A percentile compares a stretch with the other conserved stretches of the same genome.
Conservation (phyloP, 1,140 invertebrate genomes). For the Cydia amplana region DNA sequence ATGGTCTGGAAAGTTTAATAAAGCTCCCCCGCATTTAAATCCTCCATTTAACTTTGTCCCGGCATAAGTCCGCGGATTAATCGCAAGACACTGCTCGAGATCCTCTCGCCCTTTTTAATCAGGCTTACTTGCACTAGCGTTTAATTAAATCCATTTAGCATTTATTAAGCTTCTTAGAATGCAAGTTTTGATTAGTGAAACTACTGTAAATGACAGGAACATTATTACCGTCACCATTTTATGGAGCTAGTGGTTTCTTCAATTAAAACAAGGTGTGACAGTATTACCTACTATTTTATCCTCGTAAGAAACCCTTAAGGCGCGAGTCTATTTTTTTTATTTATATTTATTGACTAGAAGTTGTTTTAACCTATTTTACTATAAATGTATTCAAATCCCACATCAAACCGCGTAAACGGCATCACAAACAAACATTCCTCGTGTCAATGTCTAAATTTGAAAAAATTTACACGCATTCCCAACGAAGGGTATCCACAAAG, state of each 20-base stretch:
- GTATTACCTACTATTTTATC: too few relatives aligned
- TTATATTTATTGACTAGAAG: too few relatives aligned
- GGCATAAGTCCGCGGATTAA: constrained; percentile 52
- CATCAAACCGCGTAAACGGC: background rate
- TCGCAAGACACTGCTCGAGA: constrained; percentile 45
- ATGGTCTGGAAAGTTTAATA: constrained; percentile 49
- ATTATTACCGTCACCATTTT: background rate
- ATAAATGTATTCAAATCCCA: background rate
- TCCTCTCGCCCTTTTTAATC: constrained; percentile 51
- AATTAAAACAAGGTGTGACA: too few relatives aligned
- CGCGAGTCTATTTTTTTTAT: too few relatives aligned
- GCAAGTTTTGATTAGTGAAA: constrained; percentile 16
- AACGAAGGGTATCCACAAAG: background rate
- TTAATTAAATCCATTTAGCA: constrained; percentile 29
- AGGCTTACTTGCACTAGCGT: constrained; percentile 38
- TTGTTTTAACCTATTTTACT: too few relatives aligned
- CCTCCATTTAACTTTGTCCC: constrained; percentile 55
- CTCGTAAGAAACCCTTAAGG: too few relatives aligned
- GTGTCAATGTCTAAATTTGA: constrained; percentile 27
- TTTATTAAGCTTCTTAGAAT: constrained; percentile 29
- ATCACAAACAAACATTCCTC: constrained; percentile 18
- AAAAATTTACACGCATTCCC: constrained; percentile 10
- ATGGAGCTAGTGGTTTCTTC: background rate
- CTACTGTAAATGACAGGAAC: constrained; percentile 4
- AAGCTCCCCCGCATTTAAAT: constrained; percentile 51